A percentile compares a stretch with the other conserved stretches of the same genome.
phyloP scores from a whole-genome alignment of 2,797 vertebrate genomes.

The Agapornis canus region DNA sequence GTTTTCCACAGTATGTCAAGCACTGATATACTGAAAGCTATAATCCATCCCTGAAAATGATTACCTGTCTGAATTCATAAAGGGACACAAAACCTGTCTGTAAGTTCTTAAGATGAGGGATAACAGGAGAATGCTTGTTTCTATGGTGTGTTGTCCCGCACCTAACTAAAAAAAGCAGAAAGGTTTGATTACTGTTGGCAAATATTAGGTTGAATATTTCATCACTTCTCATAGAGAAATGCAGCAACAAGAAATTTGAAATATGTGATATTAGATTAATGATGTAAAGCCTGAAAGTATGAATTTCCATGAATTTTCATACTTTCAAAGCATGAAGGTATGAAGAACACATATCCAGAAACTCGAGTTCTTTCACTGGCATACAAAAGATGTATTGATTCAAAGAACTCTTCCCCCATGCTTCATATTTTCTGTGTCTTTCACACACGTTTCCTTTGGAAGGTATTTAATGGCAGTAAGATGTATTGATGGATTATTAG shows the following conservation, averaged over 20 bases:
- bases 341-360: background rate
- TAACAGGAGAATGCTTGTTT: background rate
- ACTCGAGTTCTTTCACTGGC: background rate
- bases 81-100: background rate
- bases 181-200: background rate
- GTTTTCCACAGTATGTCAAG: background rate
- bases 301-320: background rate
- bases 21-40: background rate
- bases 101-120: background rate
- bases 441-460: background rate
- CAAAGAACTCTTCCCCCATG: background rate
- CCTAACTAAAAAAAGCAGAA: background rate
- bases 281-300: background rate
- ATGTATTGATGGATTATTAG: slow-evolving; percentile 7
- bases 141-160: background rate
- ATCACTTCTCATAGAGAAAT: background rate
- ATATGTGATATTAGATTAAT: background rate
- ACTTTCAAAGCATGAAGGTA: background rate
- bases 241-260: background rate
- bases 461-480: background rate
- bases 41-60: background rate
- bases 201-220: background rate
- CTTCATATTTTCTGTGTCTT: background rate
- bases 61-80: background rate
- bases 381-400: background rate